These are phyloP conservation scores for Erythrolamprus reginae DNA, from an alignment of 2,113 vertebrate genomes.

Conservation along the genomic window DNA sequence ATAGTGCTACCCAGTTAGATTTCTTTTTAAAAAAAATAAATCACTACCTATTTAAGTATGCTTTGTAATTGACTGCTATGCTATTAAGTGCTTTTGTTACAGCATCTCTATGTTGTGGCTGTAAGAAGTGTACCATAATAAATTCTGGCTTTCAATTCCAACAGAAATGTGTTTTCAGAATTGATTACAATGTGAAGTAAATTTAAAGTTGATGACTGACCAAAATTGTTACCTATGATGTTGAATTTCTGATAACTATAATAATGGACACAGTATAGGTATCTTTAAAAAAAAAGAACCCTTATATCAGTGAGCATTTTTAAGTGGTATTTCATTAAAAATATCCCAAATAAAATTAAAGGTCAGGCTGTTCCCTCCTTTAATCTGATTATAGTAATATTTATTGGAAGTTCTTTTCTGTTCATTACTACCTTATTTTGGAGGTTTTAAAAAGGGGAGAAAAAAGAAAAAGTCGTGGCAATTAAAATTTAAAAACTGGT, in stretches of 20 bases:
- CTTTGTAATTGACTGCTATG: slow-evolving; percentile 11
- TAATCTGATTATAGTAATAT: neutral
- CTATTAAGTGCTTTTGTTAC: slow-evolving; percentile 5
- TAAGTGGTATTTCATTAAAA: slow-evolving; percentile 8
- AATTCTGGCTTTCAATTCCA: slow-evolving; percentile 9
- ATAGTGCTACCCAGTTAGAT: accelerated
- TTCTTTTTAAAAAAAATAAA: neutral
- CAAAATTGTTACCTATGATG: neutral
- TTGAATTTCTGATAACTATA: neutral
- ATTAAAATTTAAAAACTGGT: neutral
- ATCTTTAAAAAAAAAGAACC: neutral
- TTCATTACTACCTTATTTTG: slow-evolving; percentile 1
- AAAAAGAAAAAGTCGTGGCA: neutral
- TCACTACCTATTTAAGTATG: slow-evolving; percentile 6
- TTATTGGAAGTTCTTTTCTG: neutral
- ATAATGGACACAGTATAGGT: neutral
- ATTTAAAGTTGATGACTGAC: neutral
- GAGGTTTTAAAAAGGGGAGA: neutral
- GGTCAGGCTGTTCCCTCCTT: neutral
- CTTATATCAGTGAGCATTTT: slow-evolving; percentile 3
- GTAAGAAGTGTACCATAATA: neutral
- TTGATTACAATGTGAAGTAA: slow-evolving; percentile 8
- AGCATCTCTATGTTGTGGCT: slow-evolving; percentile 4
- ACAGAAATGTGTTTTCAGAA: slow-evolving; percentile 16
- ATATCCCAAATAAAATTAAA: neutral